A percentile compares a stretch with the other conserved stretches of the same genome.
Conservation (phyloP, 2,113 vertebrate species). For the Crocuta crocuta region DNA sequence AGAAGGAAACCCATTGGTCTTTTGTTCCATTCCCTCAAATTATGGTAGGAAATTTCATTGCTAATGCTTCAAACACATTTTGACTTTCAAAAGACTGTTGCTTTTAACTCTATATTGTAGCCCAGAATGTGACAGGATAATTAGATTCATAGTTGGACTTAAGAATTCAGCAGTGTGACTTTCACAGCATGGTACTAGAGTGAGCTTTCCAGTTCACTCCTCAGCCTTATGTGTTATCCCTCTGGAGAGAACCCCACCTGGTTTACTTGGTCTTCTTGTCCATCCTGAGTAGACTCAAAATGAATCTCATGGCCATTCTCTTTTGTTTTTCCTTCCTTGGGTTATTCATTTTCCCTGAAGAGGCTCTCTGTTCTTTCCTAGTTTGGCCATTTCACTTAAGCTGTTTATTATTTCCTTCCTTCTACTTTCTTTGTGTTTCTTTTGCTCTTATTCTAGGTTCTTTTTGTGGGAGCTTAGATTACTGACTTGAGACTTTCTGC, state of each 20-base stretch:
- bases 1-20: background rate
- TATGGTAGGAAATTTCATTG: background rate
- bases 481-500: background rate
- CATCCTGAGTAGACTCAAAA: background rate
- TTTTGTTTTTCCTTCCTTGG: background rate
- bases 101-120: background rate
- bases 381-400: background rate
- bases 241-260: background rate
- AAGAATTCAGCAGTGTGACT: background rate
- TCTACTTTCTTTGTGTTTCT: background rate
- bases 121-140: too few relatives aligned
- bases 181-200: background rate
- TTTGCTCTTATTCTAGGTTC: background rate
- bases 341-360: background rate
- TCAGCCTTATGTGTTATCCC: background rate
- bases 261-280: background rate
- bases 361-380: background rate
- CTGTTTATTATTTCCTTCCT: background rate
- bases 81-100: background rate
- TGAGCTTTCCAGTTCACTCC: background rate
- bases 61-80: conserved; percentile 7
- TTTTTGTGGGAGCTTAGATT: background rate
- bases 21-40: background rate
- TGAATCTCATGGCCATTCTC: background rate
- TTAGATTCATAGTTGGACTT: background rate